A percentile compares a stretch with the other conserved stretches of the same genome.
phyloP scores from a whole-genome alignment of 2,797 vertebrate genomes.

The Thaleichthys pacificus region DNA sequence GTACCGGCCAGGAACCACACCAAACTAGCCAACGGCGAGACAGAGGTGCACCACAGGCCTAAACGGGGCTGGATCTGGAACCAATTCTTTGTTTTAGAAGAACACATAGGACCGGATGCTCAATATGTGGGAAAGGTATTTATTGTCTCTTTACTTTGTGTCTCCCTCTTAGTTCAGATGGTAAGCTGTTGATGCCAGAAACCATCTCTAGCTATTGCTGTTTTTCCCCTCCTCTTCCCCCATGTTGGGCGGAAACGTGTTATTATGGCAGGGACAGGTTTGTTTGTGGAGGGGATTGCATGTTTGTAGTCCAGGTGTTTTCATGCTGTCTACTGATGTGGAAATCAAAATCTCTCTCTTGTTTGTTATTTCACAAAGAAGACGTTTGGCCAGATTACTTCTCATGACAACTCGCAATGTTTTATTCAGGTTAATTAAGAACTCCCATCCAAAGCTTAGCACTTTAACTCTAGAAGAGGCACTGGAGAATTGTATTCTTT shows the following conservation, averaged over 20 bases:
- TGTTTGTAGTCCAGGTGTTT: slow-evolving; percentile 19
- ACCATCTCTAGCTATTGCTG: slow-evolving; percentile 36
- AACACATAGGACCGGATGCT: slow-evolving; percentile 94
- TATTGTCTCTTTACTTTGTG: slow-evolving; percentile 27
- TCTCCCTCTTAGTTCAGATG: slow-evolving; percentile 8
- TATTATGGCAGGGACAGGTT: slow-evolving; percentile 42
- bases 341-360: slow-evolving; percentile 42
- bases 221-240: slow-evolving; percentile 21
- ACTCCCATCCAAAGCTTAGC: slow-evolving; percentile 27
- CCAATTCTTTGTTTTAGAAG: slow-evolving; percentile 99
- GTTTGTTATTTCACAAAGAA: slow-evolving; percentile 17
- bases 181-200: slow-evolving; percentile 36
- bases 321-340: slow-evolving; percentile 40
- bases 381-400: slow-evolving; percentile 16
- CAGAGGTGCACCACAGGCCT: slow-evolving; percentile 96
- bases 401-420: slow-evolving; percentile 35
- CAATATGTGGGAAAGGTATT: slow-evolving; percentile 97
- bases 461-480: slow-evolving; percentile 19
- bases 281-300: slow-evolving; percentile 34
- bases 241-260: slow-evolving; percentile 47
- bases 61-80: slow-evolving; percentile 99
- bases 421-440: slow-evolving; percentile 43
- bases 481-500: slow-evolving; percentile 32
- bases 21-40: slow-evolving; percentile 85
- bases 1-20: slow-evolving; percentile 86